Conservation (phyloP, 2,888 invertebrate genomes). For the Pyrrhopygopsis socrates region DNA sequence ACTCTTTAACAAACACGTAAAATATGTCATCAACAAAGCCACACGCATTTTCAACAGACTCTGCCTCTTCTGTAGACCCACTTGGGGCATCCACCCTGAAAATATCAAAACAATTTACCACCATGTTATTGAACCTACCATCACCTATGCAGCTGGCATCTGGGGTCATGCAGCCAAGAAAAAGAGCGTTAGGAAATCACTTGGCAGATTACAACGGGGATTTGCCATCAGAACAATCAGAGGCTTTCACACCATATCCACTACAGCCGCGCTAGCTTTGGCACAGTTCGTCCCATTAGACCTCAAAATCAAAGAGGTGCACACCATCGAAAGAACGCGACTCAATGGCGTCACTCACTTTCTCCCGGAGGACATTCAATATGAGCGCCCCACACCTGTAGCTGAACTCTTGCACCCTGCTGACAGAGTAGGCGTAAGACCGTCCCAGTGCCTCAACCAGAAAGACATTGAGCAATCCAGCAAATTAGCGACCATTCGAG, state of each 20-base stretch:
- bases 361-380: neutral
- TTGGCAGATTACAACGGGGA: neutral
- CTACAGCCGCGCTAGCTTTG: neutral
- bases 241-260: conserved; percentile 4
- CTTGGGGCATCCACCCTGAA: neutral
- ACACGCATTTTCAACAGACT: neutral
- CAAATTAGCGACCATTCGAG: neutral
- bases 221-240: conserved; percentile 31
- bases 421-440: neutral
- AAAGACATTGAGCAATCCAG: too few relatives aligned
- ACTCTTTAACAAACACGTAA: neutral
- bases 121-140: neutral
- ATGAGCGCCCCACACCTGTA: neutral
- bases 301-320: neutral
- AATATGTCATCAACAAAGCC: neutral
- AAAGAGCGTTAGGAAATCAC: neutral
- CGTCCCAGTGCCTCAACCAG: too few relatives aligned
- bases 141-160: neutral
- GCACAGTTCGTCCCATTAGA: neutral
- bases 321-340: neutral
- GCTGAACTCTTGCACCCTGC: neutral
- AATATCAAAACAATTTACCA: neutral
- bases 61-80: neutral
- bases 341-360: neutral
- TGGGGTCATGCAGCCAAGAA: neutral